Evolutionary conservation across 2,113 vertebrate species (phyloP).

Genomic region (Carassius gibelio): DNA sequence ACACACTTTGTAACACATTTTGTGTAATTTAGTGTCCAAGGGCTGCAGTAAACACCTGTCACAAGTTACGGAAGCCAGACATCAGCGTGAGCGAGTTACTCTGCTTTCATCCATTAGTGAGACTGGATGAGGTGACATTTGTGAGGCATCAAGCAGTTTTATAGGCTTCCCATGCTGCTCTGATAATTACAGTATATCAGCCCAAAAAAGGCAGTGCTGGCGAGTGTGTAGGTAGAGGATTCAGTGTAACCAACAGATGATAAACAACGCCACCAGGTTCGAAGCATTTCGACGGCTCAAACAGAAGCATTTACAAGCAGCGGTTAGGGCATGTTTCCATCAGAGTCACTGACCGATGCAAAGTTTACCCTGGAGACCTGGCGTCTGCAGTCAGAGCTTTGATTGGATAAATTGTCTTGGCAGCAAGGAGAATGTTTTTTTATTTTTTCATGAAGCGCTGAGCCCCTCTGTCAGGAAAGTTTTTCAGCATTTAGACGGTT

Average conservation of each 20-base stretch:
- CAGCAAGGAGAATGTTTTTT: not conserved
- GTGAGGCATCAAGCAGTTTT: constrained; percentile 56
- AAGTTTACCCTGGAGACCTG: constrained; percentile 21
- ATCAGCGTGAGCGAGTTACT: constrained; percentile 19
- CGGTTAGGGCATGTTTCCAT: not conserved
- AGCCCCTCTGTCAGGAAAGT: constrained; percentile 5
- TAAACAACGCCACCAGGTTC: constrained; percentile 38
- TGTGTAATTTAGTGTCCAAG: not conserved
- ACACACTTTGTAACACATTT: not conserved
- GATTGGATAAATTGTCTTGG: constrained; percentile 26
- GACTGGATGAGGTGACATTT: constrained; percentile 57
- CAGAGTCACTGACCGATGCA: constrained; percentile 19
- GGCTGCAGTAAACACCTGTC: constrained; percentile 40
- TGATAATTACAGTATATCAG: constrained; percentile 49
- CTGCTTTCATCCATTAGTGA: constrained; percentile 31
- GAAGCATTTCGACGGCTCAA: not conserved
- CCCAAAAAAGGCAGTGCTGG: constrained; percentile 28
- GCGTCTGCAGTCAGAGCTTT: not conserved
- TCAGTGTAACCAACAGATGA: constrained; percentile 33
- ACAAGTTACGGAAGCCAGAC: constrained; percentile 12
- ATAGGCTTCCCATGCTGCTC: constrained; percentile 42
- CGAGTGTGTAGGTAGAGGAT: not conserved
- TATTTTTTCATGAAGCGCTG: not conserved
- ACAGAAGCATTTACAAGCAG: constrained; percentile 18
- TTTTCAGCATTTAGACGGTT: not conserved